Base-by-base conservation (phyloP, 2,888 invertebrate genomes). In the Ceratothoa steindachneri region DNA sequence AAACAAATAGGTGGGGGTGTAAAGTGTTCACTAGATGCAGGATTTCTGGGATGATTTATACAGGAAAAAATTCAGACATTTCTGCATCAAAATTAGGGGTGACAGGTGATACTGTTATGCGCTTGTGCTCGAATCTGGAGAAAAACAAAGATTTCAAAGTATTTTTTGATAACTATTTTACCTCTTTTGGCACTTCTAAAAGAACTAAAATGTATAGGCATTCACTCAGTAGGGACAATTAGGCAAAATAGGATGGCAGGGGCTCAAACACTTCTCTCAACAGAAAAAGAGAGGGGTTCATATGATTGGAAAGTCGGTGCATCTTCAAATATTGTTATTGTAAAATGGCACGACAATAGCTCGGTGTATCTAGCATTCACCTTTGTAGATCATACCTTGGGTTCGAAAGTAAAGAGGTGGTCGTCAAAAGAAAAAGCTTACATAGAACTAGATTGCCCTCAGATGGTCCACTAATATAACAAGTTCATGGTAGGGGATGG, bases 391-490 rank as follows among this genome's bases (percentile, higher is more conserved):
- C 30, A 9, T 24, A 15, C 28, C 3, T 30, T 2, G 29, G 67
- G 67, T 30, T 29, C 28, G 67, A 67, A 67, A 30, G 67, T 30
- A 30, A 67, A 30, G 22, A 66, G 30, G n/a, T 67, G 67, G 30
- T 67, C 30, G 2, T 1, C 30, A 22, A 67, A 67, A 2, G 67
- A 28, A 4, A 67, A 67, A 67, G 67, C 67, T 30, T 30, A 67
- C 29, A 9, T 67, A 24, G 22, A 30, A 24, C 28, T 67, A 1
- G 30, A 67, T 22, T 67, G 67, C 30, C 67, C 67, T 2, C 28
- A 29, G 29, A 67, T 67, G 67, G 5, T 67, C 67, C 67, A 67
- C 30, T 29, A 67, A 4, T 67, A 67, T 67, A 67, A 67, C 67
- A 67, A 41, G 41, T 67, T 67, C 29, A 67, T 67, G 30, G 67